Base-by-base conservation (phyloP, 1,140 invertebrate genomes). In the Agrypnia vestita region DNA sequence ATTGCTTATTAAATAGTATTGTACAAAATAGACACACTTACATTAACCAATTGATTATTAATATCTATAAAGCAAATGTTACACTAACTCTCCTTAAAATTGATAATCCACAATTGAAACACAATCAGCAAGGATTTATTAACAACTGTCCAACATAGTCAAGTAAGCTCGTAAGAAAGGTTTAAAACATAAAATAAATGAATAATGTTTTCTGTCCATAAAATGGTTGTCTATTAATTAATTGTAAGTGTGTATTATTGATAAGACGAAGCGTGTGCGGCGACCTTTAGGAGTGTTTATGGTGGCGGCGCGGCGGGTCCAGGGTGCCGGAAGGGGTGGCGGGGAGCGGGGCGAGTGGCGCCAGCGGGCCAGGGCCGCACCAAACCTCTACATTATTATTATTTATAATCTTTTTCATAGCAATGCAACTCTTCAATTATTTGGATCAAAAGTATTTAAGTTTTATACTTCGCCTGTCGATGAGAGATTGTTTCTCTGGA, bases 281-380 rank as follows among this genome's bases (percentile, higher is more conserved):
- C 64, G 43, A 69, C 64, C 43, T 69, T 69, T 69, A 69, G 46
- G 35, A 44, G n/a, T 69, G 35, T 17, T 69, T 69, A 69, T 69
- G 64, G 64, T 69, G 35, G 64, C 64, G 43, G 64, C 64, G 64
- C 64, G 43, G 64, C 44, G 44, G 10, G 64, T n/a, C n/a, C n/a
- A 17, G 64, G 64, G 64, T 47, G 43, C n/a, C 15, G 64, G 3
- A 44, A 49, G 43, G n/a, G 64, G 15, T 0, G 21, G 64, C 3
- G 64, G 62, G 64, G 64, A 10, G 44, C 0, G 44, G 64, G 64
- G n/a, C n/a, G 13, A 46, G 64, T 69, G 64, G 64, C 64, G 64
- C 64, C 64, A 69, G n/a, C 44, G 9, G 15, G 44, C 12, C 64
- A 69, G 64, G 64, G 64, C 64, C 64, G 64, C 61, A 64, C 3